Conservation (phyloP, 1,140 invertebrate species). For the Cryptotermes secundus region DNA sequence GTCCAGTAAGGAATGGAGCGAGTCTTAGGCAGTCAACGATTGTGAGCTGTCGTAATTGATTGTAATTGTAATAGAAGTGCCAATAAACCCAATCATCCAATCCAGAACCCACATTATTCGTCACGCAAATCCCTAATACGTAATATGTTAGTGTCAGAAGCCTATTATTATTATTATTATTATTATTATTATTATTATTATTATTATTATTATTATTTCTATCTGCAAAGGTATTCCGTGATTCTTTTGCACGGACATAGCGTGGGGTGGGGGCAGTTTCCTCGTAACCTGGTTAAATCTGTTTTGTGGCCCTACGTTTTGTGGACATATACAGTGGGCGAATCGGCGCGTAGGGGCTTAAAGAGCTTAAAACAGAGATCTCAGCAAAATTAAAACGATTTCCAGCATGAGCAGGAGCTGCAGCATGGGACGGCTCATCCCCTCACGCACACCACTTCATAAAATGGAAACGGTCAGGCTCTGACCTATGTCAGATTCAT, state of each 20-base stretch:
- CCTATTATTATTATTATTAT: too few species aligned
- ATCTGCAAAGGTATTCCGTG: neutral
- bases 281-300: neutral
- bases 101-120: too few species aligned
- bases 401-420: neutral
- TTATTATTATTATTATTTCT: neutral
- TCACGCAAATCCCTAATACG: too few species aligned
- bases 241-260: neutral
- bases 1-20: too few species aligned
- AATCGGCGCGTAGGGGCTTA: neutral
- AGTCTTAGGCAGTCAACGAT: too few species aligned
- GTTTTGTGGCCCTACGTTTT: neutral
- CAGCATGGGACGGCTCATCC: neutral
- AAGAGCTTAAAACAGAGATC: neutral
- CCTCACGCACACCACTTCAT: neutral
- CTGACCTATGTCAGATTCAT: neutral
- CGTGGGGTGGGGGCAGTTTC: neutral
- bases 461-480: neutral
- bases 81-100: too few species aligned
- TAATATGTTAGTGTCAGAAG: too few species aligned
- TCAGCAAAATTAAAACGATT: constrained; percentile 18
- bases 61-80: too few species aligned
- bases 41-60: too few species aligned
- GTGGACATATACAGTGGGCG: neutral
- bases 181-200: constrained; percentile 1